Percentiles rank a stretch among this genome's conserved stretches.
Conservation (phyloP, 1,140 invertebrate species). For the Cyclina sinensis region DNA sequence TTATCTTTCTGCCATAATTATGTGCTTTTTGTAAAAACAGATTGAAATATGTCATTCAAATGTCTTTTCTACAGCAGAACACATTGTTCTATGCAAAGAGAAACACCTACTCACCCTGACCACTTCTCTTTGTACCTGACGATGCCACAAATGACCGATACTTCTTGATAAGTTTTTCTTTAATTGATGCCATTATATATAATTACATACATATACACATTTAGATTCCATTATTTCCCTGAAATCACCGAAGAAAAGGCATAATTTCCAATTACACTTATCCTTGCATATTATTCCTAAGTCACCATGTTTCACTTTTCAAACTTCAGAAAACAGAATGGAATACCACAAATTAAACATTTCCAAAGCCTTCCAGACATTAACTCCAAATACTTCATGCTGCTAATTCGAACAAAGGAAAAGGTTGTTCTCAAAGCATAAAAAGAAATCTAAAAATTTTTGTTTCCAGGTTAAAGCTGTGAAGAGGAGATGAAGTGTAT, state of each 20-base stretch:
- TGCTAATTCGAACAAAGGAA: slow-evolving; percentile 18
- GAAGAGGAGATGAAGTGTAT: not conserved
- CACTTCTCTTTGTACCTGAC: slow-evolving; percentile 43
- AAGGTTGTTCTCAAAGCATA: not conserved
- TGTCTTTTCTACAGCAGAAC: too few species aligned
- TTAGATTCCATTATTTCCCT: not conserved
- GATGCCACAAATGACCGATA: slow-evolving; percentile 74
- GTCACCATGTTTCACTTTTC: not conserved
- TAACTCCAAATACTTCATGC: not conserved
- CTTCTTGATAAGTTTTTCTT: slow-evolving; percentile 80
- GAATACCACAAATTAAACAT: too few species aligned
- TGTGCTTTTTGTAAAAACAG: too few species aligned
- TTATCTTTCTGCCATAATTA: too few species aligned
- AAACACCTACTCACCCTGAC: slow-evolving; percentile 1
- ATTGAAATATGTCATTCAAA: too few species aligned
- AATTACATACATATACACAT: not conserved
- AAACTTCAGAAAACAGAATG: not conserved
- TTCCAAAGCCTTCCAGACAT: not conserved
- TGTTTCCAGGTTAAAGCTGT: not conserved
- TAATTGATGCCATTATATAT: slow-evolving; percentile 76
- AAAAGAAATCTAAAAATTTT: slow-evolving; percentile 7
- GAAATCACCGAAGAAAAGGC: not conserved
- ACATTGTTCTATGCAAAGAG: too few species aligned
- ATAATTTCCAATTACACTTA: not conserved
- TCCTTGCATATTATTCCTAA: not conserved